Conservation (phyloP, 23 tunicate genomes). For the Clavelina lepadiformis region DNA sequence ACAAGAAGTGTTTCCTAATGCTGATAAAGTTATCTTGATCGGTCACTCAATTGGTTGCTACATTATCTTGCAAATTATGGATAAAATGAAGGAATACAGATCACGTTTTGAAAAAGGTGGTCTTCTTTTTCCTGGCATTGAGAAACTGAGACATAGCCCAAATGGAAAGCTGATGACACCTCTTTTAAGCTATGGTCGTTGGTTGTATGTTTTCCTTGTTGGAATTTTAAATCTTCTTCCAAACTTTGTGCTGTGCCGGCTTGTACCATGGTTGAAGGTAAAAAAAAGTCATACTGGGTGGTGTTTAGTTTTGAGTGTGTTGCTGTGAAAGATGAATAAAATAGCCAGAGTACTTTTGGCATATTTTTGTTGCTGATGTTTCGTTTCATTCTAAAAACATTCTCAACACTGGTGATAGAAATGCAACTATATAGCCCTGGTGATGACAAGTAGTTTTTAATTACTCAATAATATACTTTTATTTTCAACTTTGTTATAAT, state of each 20-base stretch:
- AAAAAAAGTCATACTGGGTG: no score
- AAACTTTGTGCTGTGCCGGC: conserved; percentile 14
- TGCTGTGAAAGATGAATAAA: no score
- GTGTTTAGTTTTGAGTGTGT: no score
- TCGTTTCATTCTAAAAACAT: no score
- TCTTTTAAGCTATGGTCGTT: conserved; percentile 40
- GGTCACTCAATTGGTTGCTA: conserved; percentile 95
- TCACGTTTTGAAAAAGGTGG: conserved; percentile 23
- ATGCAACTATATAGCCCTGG: no score
- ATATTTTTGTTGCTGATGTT: no score
- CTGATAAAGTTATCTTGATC: conserved; percentile 65
- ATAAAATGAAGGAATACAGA: conserved; percentile 18
- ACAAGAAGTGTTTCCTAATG: conserved; percentile 44
- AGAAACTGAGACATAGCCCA: conserved; percentile 57
- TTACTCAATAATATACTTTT: no score
- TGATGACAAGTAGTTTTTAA: no score
- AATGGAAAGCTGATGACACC: conserved; percentile 70
- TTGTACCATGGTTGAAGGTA: no score
- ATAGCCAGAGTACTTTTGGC: no score
- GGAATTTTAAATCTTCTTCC: conserved; percentile 30
- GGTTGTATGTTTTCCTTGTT: conserved; percentile 31
- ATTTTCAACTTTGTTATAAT: no score
- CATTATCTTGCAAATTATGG: conserved; percentile 78
- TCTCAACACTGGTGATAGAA: no score
- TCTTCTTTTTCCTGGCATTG: conserved; percentile 84